Conservation (phyloP, 2,888 invertebrate species). For the Monoplex corrugatus region DNA sequence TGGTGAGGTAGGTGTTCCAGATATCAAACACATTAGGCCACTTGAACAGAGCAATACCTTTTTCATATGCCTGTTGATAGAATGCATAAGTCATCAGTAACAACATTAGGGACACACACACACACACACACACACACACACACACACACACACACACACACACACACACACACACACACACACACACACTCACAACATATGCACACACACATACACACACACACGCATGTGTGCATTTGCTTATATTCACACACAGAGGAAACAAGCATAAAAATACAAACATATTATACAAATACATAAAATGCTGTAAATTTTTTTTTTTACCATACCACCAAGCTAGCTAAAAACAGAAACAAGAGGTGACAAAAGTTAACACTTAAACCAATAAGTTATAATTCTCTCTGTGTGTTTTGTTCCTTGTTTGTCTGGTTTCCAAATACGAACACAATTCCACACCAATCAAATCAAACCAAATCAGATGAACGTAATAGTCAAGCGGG, state of each 20-base stretch:
- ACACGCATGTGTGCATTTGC: background rate
- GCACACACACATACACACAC: background rate
- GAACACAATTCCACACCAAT: too few relatives aligned
- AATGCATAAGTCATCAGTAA: background rate
- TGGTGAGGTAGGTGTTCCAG: constrained; percentile 99
- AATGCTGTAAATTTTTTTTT: too few relatives aligned
- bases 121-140: background rate
- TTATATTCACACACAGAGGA: background rate
- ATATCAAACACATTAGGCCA: constrained; percentile 99
- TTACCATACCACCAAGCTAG: too few relatives aligned
- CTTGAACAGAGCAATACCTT: constrained; percentile 97
- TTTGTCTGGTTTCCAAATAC: too few relatives aligned
- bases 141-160: background rate
- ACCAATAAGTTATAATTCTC: too few relatives aligned
- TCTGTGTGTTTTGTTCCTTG: too few relatives aligned
- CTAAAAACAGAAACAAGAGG: too few relatives aligned
- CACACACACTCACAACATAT: background rate
- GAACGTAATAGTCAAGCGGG: too few relatives aligned
- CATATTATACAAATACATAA: background rate
- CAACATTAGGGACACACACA: too few relatives aligned
- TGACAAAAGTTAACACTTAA: too few relatives aligned
- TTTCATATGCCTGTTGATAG: constrained; percentile 90
- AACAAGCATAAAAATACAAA: background rate
- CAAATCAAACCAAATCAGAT: too few relatives aligned
- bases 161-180: background rate